phyloP scores from a whole-genome alignment of 2,797 vertebrate genomes.

The Sebastiscus tertius region DNA sequence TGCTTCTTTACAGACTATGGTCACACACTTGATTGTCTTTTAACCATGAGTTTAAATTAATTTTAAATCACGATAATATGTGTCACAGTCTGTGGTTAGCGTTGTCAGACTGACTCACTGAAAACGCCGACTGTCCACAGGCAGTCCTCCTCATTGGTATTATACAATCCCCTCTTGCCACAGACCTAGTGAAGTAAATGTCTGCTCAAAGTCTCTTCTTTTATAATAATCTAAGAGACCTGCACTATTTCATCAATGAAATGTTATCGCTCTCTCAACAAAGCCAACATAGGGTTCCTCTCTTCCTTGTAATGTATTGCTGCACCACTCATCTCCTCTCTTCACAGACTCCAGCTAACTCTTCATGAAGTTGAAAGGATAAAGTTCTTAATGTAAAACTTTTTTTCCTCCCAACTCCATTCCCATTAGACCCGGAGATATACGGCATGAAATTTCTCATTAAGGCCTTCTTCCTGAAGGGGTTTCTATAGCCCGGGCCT shows the following conservation, averaged over 20 bases:
- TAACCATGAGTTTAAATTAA: no score
- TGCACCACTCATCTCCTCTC: constrained; percentile 34
- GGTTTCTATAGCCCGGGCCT: constrained; percentile 3
- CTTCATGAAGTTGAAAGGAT: constrained; percentile 51
- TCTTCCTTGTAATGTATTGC: constrained; percentile 18
- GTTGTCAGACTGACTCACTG: no score
- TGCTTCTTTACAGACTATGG: no score
- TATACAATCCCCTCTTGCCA: no score
- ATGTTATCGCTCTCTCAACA: constrained; percentile 32
- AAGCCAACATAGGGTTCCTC: constrained; percentile 20
- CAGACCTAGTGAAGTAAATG: not conserved
- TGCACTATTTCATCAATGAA: constrained; percentile 25
- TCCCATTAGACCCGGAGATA: constrained; percentile 55
- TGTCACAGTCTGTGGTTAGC: no score
- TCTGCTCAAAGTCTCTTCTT: not conserved
- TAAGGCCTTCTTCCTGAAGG: constrained; percentile 41
- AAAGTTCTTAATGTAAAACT: constrained; percentile 44
- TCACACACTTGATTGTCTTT: no score
- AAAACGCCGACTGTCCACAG: no score
- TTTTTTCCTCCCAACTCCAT: constrained; percentile 34
- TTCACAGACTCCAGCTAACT: constrained; percentile 42
- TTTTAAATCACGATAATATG: no score
- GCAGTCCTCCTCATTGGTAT: no score
- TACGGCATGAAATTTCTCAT: constrained; percentile 58
- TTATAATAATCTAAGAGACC: not conserved